phyloP scores from a whole-genome alignment of 2,113 vertebrate genomes.

The Sturnira hondurensis region DNA sequence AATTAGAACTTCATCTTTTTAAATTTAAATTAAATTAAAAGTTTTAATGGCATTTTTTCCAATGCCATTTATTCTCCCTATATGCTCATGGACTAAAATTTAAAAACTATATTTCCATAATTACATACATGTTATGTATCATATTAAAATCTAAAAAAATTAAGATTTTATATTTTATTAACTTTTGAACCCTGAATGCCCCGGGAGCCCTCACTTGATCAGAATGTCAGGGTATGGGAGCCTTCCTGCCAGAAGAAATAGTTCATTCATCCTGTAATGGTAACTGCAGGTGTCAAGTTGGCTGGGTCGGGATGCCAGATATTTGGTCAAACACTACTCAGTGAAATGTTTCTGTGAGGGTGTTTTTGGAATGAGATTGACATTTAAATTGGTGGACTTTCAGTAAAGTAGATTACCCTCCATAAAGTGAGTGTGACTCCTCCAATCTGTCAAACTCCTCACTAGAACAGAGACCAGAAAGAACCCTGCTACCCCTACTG shows the following conservation, averaged over 20 bases:
- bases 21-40: no score
- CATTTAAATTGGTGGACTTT: neutral
- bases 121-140: neutral
- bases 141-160: neutral
- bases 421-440: neutral
- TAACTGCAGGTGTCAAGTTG: neutral
- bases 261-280: neutral
- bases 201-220: neutral
- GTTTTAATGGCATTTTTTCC: no score
- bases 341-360: neutral
- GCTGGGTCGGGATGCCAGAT: neutral
- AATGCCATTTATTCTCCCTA: no score
- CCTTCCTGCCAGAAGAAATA: neutral
- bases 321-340: neutral
- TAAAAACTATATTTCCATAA: no score
- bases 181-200: neutral
- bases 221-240: rapidly evolving
- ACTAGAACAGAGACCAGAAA: neutral
- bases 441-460: neutral
- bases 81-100: no score
- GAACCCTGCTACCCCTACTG: neutral
- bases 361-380: neutral
- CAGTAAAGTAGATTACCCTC: neutral
- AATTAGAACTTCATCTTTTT: neutral
- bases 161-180: neutral